Base-by-base conservation (phyloP, 2,797 vertebrate genomes). In the Anabas testudineus region DNA sequence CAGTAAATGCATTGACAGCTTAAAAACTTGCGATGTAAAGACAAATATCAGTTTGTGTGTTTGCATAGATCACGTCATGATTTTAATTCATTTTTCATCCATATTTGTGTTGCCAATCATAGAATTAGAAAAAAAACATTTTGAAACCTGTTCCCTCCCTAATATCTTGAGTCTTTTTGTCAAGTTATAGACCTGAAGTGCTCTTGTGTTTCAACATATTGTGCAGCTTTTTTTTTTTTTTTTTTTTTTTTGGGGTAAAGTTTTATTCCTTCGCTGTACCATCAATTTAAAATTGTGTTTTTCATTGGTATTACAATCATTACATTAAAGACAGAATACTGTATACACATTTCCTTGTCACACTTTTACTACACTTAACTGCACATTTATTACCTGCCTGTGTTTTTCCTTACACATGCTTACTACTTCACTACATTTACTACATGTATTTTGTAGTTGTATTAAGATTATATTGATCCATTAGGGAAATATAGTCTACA, bases 271-370 rank as follows among this genome's bases (percentile, higher is more conserved):
- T 57, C 4, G 30, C 15, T 48, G 13, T 58, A 42, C 77, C 62
- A 69, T 73, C 65, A 13, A 55, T 49, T 46, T 51, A 21, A 65
- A 72, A 43, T 57, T 14, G n/a, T 72, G 13, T 45, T 71, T 64
- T 47, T 39, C 14, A 37, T 76, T 61, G 49, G 53, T 74, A 66
- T 78, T 81, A 30, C 61, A 80, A 73, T 21, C 83, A 72, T 66
- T 80, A 28, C 56, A 89, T 83, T 85, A 87, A 89, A 88, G 67
- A 32, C 18, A 37, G 10, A 39, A 51, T 28, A 58, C 36, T 51
- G 22, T 36, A 46, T 14, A 10, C 21, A 6, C 28, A 60, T 7
- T n/a, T 52, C n/a, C 5, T 21, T 55, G 22, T 60, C 24, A 16
- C 18, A 4, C 21, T 15, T 53, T 19, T 39, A 12, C 28, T 18